A percentile compares a stretch with the other conserved stretches of the same genome.
Conservation (phyloP, 2,888 invertebrate genomes). For the Apoda limacodes region DNA sequence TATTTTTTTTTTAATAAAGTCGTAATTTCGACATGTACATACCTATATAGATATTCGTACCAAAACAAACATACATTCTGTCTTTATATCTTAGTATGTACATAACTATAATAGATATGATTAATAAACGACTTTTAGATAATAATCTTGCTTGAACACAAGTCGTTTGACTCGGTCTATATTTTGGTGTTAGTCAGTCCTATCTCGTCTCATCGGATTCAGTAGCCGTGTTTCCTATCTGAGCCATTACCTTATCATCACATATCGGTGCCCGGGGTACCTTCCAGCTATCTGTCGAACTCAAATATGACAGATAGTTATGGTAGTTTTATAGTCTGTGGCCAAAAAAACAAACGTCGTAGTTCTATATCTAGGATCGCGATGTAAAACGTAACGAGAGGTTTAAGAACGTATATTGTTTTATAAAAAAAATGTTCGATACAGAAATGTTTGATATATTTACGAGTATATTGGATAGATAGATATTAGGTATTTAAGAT, state of each 20-base stretch:
- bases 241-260: slow-evolving; percentile 59
- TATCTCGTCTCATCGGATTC: slow-evolving; percentile 51
- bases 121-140: no score
- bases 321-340: slow-evolving; percentile 44
- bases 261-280: slow-evolving; percentile 37
- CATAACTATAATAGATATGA: no score
- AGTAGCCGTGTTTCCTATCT: slow-evolving; percentile 45
- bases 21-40: no score
- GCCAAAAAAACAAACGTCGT: slow-evolving; percentile 33
- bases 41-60: no score
- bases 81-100: no score
- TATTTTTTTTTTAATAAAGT: no score
- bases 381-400: slow-evolving; percentile 45
- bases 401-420: slow-evolving; percentile 47
- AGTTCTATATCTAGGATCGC: no score
- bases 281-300: slow-evolving; percentile 47
- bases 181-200: slow-evolving; percentile 35
- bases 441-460: slow-evolving; percentile 43
- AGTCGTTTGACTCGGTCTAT: no score
- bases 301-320: slow-evolving; percentile 46
- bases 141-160: no score
- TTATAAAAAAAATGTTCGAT: slow-evolving; percentile 27
- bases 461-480: no score
- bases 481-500: no score
- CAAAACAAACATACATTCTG: no score